phyloP scores from a whole-genome alignment of 2,888 invertebrate genomes.

The Stegana nigrithorax region DNA sequence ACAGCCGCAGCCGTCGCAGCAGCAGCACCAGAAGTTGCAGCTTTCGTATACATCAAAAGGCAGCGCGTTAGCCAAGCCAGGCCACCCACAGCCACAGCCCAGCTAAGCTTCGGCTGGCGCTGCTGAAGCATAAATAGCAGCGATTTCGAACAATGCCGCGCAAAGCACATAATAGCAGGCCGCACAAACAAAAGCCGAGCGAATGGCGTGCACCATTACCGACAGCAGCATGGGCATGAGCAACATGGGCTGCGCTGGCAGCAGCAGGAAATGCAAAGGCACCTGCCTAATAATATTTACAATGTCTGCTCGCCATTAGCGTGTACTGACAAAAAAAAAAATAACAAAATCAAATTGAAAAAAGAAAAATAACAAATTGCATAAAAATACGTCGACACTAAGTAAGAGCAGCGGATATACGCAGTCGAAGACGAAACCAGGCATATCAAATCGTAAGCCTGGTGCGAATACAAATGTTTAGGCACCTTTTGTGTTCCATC shows the following conservation, averaged over 20 bases:
- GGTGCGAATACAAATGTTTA: constrained; percentile 50
- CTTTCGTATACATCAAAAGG: neutral
- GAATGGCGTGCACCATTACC: constrained; percentile 23
- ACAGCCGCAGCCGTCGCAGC: neutral
- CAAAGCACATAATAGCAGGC: constrained; percentile 43
- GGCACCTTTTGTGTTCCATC: constrained; percentile 48
- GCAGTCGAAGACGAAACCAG: constrained; percentile 13
- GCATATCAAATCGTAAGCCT: neutral
- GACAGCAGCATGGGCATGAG: constrained; percentile 8
- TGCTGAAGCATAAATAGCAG: constrained; percentile 29
- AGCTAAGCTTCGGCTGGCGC: constrained; percentile 47
- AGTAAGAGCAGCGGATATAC: constrained; percentile 6
- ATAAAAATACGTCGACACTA: too few relatives aligned
- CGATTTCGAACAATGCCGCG: constrained; percentile 30
- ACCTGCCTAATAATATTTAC: constrained; percentile 58
- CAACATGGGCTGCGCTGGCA: constrained; percentile 8
- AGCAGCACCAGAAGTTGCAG: neutral
- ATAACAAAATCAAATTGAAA: neutral
- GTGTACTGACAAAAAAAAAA: too few relatives aligned
- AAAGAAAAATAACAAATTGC: neutral
- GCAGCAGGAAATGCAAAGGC: constrained; percentile 48
- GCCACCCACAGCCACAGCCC: too few relatives aligned
- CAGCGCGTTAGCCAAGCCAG: neutral
- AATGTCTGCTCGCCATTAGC: constrained; percentile 34
- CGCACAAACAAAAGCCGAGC: constrained; percentile 33